Evolutionary conservation across 2,888 invertebrate genomes (phyloP).

Genomic region (Chloroclysta siterata): DNA sequence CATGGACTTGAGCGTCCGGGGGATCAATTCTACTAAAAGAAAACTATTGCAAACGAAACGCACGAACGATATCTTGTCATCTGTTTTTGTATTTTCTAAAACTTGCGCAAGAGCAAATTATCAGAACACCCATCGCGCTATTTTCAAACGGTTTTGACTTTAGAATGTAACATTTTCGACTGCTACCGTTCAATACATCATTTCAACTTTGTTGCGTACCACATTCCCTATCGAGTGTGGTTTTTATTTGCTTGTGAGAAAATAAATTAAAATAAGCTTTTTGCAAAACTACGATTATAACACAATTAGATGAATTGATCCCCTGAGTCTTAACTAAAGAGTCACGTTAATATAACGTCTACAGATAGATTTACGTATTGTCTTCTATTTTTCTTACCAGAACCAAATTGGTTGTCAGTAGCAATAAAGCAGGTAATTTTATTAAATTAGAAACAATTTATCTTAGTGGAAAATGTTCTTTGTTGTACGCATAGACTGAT

Average conservation of each 20-base stretch:
- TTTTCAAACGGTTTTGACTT: too few relatives aligned
- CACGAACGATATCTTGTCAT: background rate
- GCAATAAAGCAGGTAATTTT: slow-evolving; percentile 8
- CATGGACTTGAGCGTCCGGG: background rate
- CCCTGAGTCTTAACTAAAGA: background rate
- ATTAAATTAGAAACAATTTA: slow-evolving; percentile 6
- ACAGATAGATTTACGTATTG: background rate
- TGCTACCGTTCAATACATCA: too few relatives aligned
- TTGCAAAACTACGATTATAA: too few relatives aligned
- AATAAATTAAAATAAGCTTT: too few relatives aligned
- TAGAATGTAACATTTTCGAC: too few relatives aligned
- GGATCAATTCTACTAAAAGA: background rate
- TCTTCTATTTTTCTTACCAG: slow-evolving; percentile 2
- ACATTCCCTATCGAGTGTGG: too few relatives aligned
- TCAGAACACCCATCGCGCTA: too few relatives aligned
- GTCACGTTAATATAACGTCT: background rate
- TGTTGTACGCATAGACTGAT: slow-evolving; percentile 32
- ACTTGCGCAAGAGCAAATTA: too few relatives aligned
- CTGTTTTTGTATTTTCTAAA: background rate
- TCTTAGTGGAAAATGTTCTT: slow-evolving; percentile 21
- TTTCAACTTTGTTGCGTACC: too few relatives aligned
- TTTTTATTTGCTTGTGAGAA: too few relatives aligned
- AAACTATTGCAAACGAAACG: background rate
- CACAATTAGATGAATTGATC: background rate
- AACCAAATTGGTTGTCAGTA: background rate